Evolutionary conservation across 2,113 vertebrate genomes (phyloP).

Genomic region (Phyllostomus hastatus): DNA sequence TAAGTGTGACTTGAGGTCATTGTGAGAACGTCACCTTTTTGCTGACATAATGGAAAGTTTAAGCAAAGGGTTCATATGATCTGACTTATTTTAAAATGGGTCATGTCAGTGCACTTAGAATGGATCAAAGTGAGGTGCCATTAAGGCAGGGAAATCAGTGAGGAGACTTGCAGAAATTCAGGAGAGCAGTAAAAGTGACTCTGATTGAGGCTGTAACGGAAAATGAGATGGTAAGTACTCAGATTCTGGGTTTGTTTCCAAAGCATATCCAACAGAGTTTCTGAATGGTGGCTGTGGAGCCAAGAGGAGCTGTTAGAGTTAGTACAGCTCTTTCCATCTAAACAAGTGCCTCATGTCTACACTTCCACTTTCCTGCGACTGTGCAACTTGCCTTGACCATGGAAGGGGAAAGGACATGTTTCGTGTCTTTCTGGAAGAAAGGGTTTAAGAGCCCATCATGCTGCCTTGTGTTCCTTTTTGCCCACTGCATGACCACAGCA

Average conservation of each 20-base stretch:
- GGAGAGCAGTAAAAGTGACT: neutral
- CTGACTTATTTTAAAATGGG: neutral
- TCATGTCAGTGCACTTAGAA: neutral
- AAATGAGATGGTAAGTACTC: neutral
- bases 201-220: too few relatives aligned
- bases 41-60: neutral
- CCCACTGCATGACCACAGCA: neutral
- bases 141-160: neutral
- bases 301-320: neutral
- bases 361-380: neutral
- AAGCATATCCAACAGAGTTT: neutral
- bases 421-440: neutral
- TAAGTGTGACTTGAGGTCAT: neutral
- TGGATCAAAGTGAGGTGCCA: neutral
- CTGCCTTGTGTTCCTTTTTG: neutral
- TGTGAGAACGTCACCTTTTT: neutral
- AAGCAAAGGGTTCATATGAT: neutral
- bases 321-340: neutral
- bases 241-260: neutral
- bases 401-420: neutral
- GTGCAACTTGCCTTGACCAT: neutral
- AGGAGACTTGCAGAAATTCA: neutral
- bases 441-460: neutral
- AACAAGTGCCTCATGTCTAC: too few relatives aligned
- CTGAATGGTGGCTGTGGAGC: accelerated